phyloP scores from a whole-genome alignment of 2,888 invertebrate genomes.

The Ypsolopha sequella region DNA sequence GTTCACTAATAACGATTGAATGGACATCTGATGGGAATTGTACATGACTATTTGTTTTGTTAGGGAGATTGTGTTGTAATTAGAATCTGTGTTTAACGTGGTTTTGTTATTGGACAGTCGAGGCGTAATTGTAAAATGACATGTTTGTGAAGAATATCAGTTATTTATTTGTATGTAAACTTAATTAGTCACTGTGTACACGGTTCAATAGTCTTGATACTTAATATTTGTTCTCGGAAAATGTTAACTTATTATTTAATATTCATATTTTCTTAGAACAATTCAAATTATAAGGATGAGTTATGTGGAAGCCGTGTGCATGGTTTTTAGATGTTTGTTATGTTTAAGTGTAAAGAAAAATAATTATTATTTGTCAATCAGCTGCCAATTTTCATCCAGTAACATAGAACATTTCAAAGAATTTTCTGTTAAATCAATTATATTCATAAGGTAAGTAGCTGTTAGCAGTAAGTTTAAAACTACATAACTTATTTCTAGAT shows the following conservation, averaged over 20 bases:
- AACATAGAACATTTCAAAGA: no score
- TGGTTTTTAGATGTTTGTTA: no score
- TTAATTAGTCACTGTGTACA: neutral
- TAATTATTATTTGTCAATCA: no score
- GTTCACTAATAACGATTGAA: conserved; percentile 76
- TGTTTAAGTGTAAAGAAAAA: no score
- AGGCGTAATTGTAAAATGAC: neutral
- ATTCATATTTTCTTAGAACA: no score
- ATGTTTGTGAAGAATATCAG: neutral
- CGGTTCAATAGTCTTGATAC: neutral
- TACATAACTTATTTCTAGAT: neutral
- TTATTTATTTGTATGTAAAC: neutral
- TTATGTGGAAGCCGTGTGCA: no score
- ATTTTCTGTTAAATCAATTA: no score
- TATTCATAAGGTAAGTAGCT: neutral
- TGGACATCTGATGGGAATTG: conserved; percentile 57
- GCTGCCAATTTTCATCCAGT: no score
- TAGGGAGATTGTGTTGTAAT: neutral
- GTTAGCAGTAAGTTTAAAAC: neutral
- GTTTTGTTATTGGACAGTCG: neutral
- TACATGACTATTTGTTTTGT: conserved; percentile 27
- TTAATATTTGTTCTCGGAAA: no score
- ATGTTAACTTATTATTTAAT: no score
- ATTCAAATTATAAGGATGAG: no score
- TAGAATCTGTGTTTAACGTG: neutral